Conservation (phyloP, 2,888 invertebrate genomes). For the Epinotia nisella region DNA sequence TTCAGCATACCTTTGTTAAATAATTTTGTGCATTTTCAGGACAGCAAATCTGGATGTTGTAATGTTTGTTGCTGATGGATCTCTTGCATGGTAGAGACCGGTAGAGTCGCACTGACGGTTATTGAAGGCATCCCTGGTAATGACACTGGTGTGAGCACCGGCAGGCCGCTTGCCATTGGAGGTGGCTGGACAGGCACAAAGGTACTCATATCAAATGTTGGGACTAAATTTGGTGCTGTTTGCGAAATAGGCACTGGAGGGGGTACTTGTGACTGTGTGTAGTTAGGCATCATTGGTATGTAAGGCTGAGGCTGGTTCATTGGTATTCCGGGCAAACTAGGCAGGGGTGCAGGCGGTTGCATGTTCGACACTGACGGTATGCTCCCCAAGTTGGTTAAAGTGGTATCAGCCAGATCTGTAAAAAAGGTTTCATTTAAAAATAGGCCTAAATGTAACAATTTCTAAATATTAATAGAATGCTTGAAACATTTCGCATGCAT, state of each 20-base stretch:
- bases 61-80: constrained; percentile 77
- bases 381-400: constrained; percentile 79
- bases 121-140: constrained; percentile 92
- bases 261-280: constrained; percentile 64
- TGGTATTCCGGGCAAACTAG: constrained; percentile 79
- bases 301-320: constrained; percentile 83
- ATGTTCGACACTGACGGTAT: constrained; percentile 80
- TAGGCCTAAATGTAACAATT: neutral
- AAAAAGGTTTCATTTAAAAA: constrained; percentile 48
- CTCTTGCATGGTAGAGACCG: constrained; percentile 85
- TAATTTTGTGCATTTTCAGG: constrained; percentile 62
- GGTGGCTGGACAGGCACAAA: constrained; percentile 72
- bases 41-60: constrained; percentile 76
- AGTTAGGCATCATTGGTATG: constrained; percentile 81
- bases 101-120: constrained; percentile 89
- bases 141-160: constrained; percentile 88
- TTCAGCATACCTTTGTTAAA: constrained; percentile 47
- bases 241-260: constrained; percentile 54
- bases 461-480: neutral
- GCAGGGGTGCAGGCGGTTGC: constrained; percentile 82
- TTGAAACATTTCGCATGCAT: neutral
- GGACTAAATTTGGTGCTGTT: constrained; percentile 64
- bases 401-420: constrained; percentile 79
- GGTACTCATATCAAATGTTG: constrained; percentile 78
- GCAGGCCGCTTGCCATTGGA: constrained; percentile 67